Base-by-base conservation (phyloP, 1,140 invertebrate species). In the Cotesia typhae region DNA sequence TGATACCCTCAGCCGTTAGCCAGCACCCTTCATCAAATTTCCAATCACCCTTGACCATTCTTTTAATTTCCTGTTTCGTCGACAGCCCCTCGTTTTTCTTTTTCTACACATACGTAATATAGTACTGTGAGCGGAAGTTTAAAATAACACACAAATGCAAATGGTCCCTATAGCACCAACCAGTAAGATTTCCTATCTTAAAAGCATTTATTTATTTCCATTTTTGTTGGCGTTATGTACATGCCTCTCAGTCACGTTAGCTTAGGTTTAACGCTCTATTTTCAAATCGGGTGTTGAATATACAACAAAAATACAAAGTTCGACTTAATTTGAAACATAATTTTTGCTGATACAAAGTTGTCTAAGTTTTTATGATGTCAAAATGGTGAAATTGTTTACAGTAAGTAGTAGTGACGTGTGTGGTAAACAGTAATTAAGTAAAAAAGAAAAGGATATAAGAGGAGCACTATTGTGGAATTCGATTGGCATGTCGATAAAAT, bases 21-120 rank as follows among this genome's bases (percentile, higher is more conserved):
- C 6, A 74, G 71, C 74, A 82, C 82, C 83, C 82, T 82, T 78
- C 81, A 79, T 85, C 83, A 84, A 85, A 85, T 84, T 85, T 84
- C 85, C 84, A 84, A 84, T 85, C 82, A 82, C 80, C 79, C 81
- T 78, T 78, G 66, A 76, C 80, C 77, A 77, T 78, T 83, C 77
- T 78, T 77, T 83, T 84, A 77, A 82, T 85, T 86, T 85, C 83
- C 83, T 84, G 82, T 78, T 69, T 75, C 74, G 77, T 63, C 74
- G 72, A 71, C 72, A 64, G 65, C 72, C 78, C 72, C 72, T 75
- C 71, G 71, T 60, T 66, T 68, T 63, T 67, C 68, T 52, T 69
- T 14, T 61, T 65, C 36, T 67, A 4, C 67, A n/a, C 37, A 65
- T 41, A 57, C 53, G 41, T 28, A 28, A 57, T 51, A 47, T 67